A percentile compares a stretch with the other conserved stretches of the same genome.
Evolutionary conservation across 2,888 invertebrate genomes (phyloP).

Genomic region (Rhagonycha lutea): DNA sequence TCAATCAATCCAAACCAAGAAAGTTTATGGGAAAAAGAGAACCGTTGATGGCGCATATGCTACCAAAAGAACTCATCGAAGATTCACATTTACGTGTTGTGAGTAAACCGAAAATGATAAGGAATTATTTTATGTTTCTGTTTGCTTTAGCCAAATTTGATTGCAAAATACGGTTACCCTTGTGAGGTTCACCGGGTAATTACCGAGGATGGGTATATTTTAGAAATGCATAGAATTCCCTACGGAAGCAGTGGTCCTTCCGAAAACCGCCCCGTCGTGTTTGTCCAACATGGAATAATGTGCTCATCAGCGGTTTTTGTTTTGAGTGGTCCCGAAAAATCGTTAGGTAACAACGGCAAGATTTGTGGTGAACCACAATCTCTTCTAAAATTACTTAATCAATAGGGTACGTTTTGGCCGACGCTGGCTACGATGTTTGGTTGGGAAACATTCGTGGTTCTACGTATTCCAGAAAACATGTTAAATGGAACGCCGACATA

Average conservation of each 20-base stretch:
- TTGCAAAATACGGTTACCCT: constrained; percentile 53
- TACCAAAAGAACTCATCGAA: background rate
- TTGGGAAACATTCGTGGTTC: constrained; percentile 65
- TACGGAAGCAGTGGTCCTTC: constrained; percentile 44
- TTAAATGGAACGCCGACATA: constrained; percentile 39
- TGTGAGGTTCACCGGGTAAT: constrained; percentile 52
- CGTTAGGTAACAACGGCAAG: constrained; percentile 47
- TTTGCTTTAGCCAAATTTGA: constrained; percentile 51
- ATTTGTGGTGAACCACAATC: background rate
- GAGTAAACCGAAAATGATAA: background rate
- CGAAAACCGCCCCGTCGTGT: constrained; percentile 47
- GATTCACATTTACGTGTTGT: background rate
- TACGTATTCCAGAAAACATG: constrained; percentile 60
- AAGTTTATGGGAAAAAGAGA: background rate
- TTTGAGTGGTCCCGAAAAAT: constrained; percentile 56
- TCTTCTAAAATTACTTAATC: background rate
- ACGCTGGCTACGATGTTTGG: constrained; percentile 58
- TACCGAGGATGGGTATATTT: constrained; percentile 63
- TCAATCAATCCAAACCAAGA: background rate
- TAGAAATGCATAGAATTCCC: constrained; percentile 62
- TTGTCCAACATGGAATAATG: constrained; percentile 61
- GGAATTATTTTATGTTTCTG: background rate
- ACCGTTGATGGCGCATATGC: background rate
- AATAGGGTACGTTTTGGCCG: constrained; percentile 56
- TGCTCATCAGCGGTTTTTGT: constrained; percentile 61